Base-by-base conservation (phyloP, 1,140 invertebrate genomes). In the Nilaparvata lugens region DNA sequence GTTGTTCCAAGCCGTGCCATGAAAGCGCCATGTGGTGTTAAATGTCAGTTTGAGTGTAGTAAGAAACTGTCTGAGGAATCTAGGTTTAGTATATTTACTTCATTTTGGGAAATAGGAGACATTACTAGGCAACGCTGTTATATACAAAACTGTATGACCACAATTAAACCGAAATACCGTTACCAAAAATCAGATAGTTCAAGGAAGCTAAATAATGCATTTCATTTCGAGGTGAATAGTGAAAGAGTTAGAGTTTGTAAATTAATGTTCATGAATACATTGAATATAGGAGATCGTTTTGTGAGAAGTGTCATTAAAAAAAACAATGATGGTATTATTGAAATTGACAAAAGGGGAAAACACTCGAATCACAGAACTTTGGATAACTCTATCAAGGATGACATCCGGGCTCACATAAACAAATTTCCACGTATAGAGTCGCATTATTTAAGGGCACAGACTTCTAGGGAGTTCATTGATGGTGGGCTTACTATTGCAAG, bases 381-480 rank as follows among this genome's bases (percentile, higher is more conserved):
- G 61, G 59, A 65, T 38, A n/a, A 11, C 58, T 56, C 64, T 59
- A 62, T 70, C 18, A 69, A 66, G 64, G 25, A 71, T 60, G 56
- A 62, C 6, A 66, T 73, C 6, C 65, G 60, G 62, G 65, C 65
- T 21, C 71, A 72, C 40, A 72, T 72, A 23, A 62, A 71, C 42
- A 68, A 69, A n/a, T 70, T 72, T 40, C 67, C 69, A 51, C 64
- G 58, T 51, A 65, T 71, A 18, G 68, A 70, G 58, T 67, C 65
- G 52, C 70, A 72, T 61, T 72, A 74, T 64, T 40, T 69, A 7
- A 60, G 71, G 23, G 68, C 65, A 24, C 62, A 69, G 11, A 68
- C 68, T 25, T 64, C 57, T 40, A 67, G 66, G 23, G 60, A 64
- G 24, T 74, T 64, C 59, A 72, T 72, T 60, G 70, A 71, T 35